Base-by-base conservation (phyloP, 2,888 invertebrate genomes). In the Melinaea menophilus region DNA sequence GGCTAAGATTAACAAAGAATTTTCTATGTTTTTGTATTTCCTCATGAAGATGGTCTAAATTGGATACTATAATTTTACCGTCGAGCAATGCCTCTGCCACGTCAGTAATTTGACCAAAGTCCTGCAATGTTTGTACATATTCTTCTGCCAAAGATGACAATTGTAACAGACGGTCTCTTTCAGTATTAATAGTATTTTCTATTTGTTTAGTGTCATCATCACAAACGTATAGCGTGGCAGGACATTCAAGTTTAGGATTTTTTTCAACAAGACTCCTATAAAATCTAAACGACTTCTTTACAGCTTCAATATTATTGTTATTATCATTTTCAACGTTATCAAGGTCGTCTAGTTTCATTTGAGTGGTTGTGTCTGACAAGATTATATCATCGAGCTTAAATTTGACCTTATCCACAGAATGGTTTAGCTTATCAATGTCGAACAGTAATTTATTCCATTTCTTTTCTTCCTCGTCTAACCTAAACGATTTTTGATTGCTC, bases 21-120 rank as follows among this genome's bases (percentile, higher is more conserved):
- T 95, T 96, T 48, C 97, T 92, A 75, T 97, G 96, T 78, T 96
- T 97, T 75, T 96, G 96, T 86, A 97, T 95, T 87, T 97, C 97
- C 75, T 96, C 95, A 75, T 96, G 95, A n/a, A 97, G 86, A 73
- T 96, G 95, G 73, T 95, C 94, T 66, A 96, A 86, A 71, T 94
- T 94, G 47, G 92, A 93, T 0, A 96, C 95, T 5, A 93, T 93
- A 45, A 97, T 94, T 55, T 95, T 94, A 71, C 94, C 94, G 69
- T 95, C 95, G 5, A 97, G 92, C 47, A 97, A 85, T 54, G 94
- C 94, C 80, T 97, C 96, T 0, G 97, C 97, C 5, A 97, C 93
- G 59, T 95, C 94, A 3, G 96, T 95, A 41, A 97, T 96, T 78
- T 97, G 95, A 9, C 94, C 93, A 73, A 97, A 96, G 79, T 97